Evolutionary conservation across 1,140 invertebrate species (phyloP).

Genomic region (Aethina tumida): DNA sequence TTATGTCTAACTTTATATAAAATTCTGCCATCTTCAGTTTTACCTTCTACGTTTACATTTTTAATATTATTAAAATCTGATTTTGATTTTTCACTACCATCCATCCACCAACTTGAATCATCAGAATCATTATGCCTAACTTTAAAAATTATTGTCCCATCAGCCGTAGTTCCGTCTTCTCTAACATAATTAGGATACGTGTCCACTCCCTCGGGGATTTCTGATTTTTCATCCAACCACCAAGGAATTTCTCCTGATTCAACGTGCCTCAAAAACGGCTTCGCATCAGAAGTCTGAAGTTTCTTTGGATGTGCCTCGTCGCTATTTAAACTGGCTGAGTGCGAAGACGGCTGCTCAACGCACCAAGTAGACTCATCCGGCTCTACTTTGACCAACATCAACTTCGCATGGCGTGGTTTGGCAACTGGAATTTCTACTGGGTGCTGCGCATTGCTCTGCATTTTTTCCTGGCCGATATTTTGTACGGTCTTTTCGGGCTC

Average conservation of each 20-base stretch:
- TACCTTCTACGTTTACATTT: slow-evolving; percentile 26
- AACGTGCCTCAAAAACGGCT: slow-evolving; percentile 38
- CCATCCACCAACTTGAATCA: slow-evolving; percentile 37
- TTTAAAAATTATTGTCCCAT: slow-evolving; percentile 19
- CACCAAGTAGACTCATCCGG: slow-evolving; percentile 16
- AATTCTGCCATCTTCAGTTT: slow-evolving; percentile 20
- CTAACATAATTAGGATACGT: slow-evolving; percentile 27
- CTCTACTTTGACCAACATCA: too few relatives aligned
- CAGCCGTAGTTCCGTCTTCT: slow-evolving; percentile 26
- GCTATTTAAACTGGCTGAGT: not conserved
- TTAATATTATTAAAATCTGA: too few relatives aligned
- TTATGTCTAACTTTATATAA: slow-evolving; percentile 33
- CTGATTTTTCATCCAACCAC: slow-evolving; percentile 49
- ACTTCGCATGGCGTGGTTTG: too few relatives aligned
- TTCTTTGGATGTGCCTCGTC: slow-evolving; percentile 2
- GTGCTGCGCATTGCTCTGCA: too few relatives aligned
- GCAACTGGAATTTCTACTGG: too few relatives aligned
- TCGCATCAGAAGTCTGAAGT: slow-evolving; percentile 3
- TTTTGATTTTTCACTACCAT: slow-evolving; percentile 12
- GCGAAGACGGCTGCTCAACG: slow-evolving; percentile 3
- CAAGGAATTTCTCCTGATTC: slow-evolving; percentile 54
- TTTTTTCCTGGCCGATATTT: too few relatives aligned
- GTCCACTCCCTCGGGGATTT: slow-evolving; percentile 33
- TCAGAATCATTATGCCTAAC: slow-evolving; percentile 37
- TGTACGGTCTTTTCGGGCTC: slow-evolving; percentile 19